A percentile compares a stretch with the other conserved stretches of the same genome.
phyloP scores from a whole-genome alignment of 2,888 invertebrate genomes.

The Amaurobius ferox region DNA sequence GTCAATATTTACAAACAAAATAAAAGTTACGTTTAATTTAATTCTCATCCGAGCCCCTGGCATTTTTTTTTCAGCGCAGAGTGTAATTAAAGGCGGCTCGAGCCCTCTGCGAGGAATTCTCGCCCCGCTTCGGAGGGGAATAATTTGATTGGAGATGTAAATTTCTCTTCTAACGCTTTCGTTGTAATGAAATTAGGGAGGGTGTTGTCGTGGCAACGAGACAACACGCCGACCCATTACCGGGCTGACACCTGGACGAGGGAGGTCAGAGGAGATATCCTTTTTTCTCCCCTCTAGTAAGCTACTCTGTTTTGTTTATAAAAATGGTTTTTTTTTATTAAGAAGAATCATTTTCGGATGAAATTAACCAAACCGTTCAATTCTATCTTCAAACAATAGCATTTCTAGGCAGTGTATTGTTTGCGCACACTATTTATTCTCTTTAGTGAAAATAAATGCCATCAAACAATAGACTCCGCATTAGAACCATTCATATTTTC shows the following conservation, averaged over 20 bases:
- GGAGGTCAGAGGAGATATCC: not conserved
- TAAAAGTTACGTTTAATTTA: slow-evolving; percentile 23
- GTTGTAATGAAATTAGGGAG: slow-evolving; percentile 62
- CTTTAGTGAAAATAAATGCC: too few species aligned
- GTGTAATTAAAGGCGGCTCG: slow-evolving; percentile 51
- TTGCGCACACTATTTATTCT: too few species aligned
- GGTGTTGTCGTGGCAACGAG: slow-evolving; percentile 35
- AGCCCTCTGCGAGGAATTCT: not conserved
- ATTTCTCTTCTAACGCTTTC: slow-evolving; percentile 42
- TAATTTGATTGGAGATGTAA: slow-evolving; percentile 63
- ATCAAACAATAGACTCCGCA: too few species aligned
- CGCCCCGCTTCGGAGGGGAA: not conserved
- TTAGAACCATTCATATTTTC: too few species aligned
- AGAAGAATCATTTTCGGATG: too few species aligned
- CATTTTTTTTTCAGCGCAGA: not conserved
- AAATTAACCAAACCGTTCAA: too few species aligned
- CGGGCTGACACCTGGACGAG: slow-evolving; percentile 34
- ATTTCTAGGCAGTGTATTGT: too few species aligned
- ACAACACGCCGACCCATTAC: slow-evolving; percentile 58
- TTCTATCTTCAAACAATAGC: too few species aligned
- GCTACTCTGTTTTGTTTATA: too few species aligned
- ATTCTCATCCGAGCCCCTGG: not conserved
- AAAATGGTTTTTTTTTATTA: too few species aligned
- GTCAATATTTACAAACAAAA: slow-evolving; percentile 67
- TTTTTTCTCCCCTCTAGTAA: too few species aligned